phyloP scores from a whole-genome alignment of 2,113 vertebrate species.

The Ranitomeya imitator region DNA sequence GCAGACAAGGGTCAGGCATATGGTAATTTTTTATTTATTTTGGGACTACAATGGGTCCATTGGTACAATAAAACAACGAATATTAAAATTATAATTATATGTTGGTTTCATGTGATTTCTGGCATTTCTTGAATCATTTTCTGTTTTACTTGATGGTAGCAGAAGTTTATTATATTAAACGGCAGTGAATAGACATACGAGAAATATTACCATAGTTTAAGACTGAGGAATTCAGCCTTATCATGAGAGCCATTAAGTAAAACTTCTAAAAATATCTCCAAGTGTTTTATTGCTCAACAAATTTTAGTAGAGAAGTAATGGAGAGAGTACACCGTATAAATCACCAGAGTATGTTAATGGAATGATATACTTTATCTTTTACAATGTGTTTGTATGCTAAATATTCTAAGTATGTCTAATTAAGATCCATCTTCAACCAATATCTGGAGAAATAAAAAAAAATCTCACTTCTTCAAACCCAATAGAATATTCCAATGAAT shows the following conservation, averaged over 20 bases:
- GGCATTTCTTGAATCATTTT: background rate
- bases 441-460: background rate
- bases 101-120: background rate
- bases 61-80: no score
- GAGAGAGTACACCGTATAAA: conserved; percentile 15
- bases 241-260: conserved; percentile 23
- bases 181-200: background rate
- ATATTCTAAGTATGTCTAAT: conserved; percentile 18
- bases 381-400: background rate
- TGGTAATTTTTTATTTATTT: no score
- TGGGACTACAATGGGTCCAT: no score
- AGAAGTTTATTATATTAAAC: background rate
- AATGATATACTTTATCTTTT: background rate
- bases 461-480: background rate
- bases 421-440: background rate
- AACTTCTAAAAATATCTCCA: conserved; percentile 28
- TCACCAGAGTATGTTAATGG: conserved; percentile 1
- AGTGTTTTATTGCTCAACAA: conserved; percentile 25
- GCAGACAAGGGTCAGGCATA: no score
- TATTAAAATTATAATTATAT: no score
- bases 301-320: conserved; percentile 5
- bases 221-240: conserved; percentile 29
- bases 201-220: background rate
- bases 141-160: background rate
- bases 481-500: background rate